Percentiles rank a stretch among this genome's conserved stretches.
Conservation (phyloP, 2,797 vertebrate genomes). For the Dipus sagitta region DNA sequence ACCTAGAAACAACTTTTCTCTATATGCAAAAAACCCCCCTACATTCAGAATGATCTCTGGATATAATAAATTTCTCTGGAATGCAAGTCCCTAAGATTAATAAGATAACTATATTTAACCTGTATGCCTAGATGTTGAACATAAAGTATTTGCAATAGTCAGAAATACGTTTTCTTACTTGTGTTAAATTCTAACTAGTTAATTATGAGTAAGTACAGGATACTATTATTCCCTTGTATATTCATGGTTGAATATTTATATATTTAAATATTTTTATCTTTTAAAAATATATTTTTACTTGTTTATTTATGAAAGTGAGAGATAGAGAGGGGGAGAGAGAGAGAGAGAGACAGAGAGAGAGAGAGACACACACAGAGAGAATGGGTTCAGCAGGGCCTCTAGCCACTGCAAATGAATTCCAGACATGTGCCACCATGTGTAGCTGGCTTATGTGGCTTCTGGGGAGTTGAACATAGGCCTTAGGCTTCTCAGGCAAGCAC, state of each 20-base stretch:
- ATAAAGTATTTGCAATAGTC: neutral
- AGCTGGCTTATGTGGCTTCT: too few relatives aligned
- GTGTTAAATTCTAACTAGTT: neutral
- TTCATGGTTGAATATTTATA: neutral
- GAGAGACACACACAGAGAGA: too few relatives aligned
- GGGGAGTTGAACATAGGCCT: too few relatives aligned
- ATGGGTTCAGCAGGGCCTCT: too few relatives aligned
- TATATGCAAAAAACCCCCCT: neutral
- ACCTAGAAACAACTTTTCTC: neutral
- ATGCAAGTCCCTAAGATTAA: neutral
- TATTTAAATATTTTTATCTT: constrained; percentile 8
- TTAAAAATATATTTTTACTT: too few relatives aligned
- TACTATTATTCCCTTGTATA: neutral
- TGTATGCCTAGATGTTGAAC: neutral
- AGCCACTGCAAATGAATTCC: too few relatives aligned
- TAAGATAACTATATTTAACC: neutral
- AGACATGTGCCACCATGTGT: too few relatives aligned
- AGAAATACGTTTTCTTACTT: neutral
- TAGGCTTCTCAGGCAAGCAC: too few relatives aligned
- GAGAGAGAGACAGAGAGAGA: too few relatives aligned
- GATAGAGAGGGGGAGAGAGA: too few relatives aligned
- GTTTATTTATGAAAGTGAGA: too few relatives aligned
- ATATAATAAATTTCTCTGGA: constrained; percentile 39
- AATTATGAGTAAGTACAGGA: neutral
- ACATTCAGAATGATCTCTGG: constrained; percentile 30